Conservation (phyloP, 2,113 vertebrate species). For the Gopherus flavomarginatus region DNA sequence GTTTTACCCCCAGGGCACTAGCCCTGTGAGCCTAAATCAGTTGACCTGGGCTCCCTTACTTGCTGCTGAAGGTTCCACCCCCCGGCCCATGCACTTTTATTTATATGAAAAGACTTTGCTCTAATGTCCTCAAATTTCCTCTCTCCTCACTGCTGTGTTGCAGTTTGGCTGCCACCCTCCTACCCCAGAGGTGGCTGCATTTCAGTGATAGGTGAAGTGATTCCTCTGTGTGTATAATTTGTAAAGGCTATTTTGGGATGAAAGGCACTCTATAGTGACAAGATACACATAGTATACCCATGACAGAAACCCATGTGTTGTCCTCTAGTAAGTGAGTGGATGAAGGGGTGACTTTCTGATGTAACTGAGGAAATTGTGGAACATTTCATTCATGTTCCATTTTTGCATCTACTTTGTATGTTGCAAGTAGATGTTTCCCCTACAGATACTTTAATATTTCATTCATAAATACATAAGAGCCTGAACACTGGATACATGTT, state of each 20-base stretch:
- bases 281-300: background rate
- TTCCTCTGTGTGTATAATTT: background rate
- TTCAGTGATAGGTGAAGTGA: background rate
- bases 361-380: background rate
- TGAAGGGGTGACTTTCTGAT: accelerated
- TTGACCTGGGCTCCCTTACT: background rate
- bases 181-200: background rate
- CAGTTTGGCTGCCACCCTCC: background rate
- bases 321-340: background rate
- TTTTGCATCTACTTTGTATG: background rate
- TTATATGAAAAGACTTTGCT: background rate
- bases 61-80: background rate
- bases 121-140: background rate
- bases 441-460: slow-evolving; percentile 25
- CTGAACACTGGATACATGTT: slow-evolving; percentile 29
- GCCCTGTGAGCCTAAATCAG: background rate
- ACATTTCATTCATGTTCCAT: background rate
- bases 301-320: background rate
- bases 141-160: background rate
- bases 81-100: background rate
- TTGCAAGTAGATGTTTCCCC: background rate
- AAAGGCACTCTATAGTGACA: background rate
- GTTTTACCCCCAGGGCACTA: background rate
- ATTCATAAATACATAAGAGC: slow-evolving; percentile 2
- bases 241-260: background rate